Evolutionary conservation across 2,888 invertebrate genomes (phyloP), one percentile per base, ranked within the genome.

Genomic region (Pristionchus entomophagus): DNA sequence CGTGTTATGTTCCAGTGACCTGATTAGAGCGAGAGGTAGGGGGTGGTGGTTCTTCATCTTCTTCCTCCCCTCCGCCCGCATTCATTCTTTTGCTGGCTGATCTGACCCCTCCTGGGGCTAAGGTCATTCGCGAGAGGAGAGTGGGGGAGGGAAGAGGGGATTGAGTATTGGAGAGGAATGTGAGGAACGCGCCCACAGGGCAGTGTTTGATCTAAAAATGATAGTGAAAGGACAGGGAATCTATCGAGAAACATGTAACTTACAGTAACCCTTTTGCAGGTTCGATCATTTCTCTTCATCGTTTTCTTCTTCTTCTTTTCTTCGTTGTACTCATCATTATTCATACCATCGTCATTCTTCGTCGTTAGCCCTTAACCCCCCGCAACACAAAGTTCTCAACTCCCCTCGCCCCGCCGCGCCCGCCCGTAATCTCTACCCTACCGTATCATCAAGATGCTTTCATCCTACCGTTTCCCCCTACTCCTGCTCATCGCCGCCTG

Each of bases 61-160:
- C 69, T 38, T 69, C 32, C n/a, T 62, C 65, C 26, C 32, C 38
- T 69, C n/a, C 81, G 73, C 87, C 86, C 84, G 62, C 86, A 85
- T 85, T 86, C 86, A 73, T 62, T 65, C 77, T 41, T 87, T 87
- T 53, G n/a, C 86, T 86, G 87, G 87, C 86, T 83, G 87, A 87
- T 86, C 86, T 88, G 78, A 78, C 78, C 78, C 78, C 49, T 51
- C 78, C 78, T 45, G 49, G 49, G 78, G 78, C 49, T 78, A 78
- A 51, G 49, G 78, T 45, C 69, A 69, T 69, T 69, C 14, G 49
- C 10, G 49, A 29, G 49, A 29, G 49, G 41, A 32, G 26, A 29
- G 49, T n/a, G 41, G n/a, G 77, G 77, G 77, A 45, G 6, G 69
- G 49, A 49, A 32, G 49, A 14, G 29, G 49, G 49, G 26, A 17